A percentile compares a stretch with the other conserved stretches of the same genome.
Evolutionary conservation across 1,140 invertebrate species (phyloP).

Genomic region (Hyposmocoma kahamanoa): DNA sequence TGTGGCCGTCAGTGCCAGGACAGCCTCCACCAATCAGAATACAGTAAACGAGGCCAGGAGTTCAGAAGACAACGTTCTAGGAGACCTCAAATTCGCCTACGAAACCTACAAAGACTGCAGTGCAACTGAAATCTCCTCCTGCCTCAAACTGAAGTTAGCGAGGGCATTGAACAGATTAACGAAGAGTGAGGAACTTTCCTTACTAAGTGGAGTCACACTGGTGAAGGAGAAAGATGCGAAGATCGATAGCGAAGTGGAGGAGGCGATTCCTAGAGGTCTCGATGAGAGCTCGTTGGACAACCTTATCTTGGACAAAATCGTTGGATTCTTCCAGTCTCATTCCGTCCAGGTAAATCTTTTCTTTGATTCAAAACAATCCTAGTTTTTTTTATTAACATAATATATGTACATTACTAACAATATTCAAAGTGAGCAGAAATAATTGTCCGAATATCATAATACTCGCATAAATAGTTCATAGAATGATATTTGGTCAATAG

Average conservation of each 20-base stretch:
- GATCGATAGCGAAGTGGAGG: slow-evolving; percentile 54
- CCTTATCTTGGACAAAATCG: slow-evolving; percentile 82
- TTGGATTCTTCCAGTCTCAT: slow-evolving; percentile 83
- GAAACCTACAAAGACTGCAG: slow-evolving; percentile 83
- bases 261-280: slow-evolving; percentile 79
- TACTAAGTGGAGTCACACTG: slow-evolving; percentile 83
- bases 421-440: too few relatives aligned
- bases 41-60: slow-evolving; percentile 52
- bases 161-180: slow-evolving; percentile 82
- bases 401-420: too few relatives aligned
- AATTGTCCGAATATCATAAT: too few relatives aligned
- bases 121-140: slow-evolving; percentile 79
- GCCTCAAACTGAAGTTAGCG: slow-evolving; percentile 84
- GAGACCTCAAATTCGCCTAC: slow-evolving; percentile 63
- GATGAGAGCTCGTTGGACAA: slow-evolving; percentile 83
- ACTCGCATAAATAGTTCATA: too few relatives aligned
- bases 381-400: too few relatives aligned
- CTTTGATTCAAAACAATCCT: too few relatives aligned
- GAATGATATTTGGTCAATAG: too few relatives aligned
- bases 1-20: slow-evolving; percentile 53
- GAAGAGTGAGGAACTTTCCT: slow-evolving; percentile 75
- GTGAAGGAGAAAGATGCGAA: slow-evolving; percentile 75
- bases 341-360: slow-evolving; percentile 79
- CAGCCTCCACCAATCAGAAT: slow-evolving; percentile 56
- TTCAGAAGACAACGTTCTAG: slow-evolving; percentile 59